Conservation (phyloP, 2,797 vertebrate genomes). For the Setipinna tenuifilis region DNA sequence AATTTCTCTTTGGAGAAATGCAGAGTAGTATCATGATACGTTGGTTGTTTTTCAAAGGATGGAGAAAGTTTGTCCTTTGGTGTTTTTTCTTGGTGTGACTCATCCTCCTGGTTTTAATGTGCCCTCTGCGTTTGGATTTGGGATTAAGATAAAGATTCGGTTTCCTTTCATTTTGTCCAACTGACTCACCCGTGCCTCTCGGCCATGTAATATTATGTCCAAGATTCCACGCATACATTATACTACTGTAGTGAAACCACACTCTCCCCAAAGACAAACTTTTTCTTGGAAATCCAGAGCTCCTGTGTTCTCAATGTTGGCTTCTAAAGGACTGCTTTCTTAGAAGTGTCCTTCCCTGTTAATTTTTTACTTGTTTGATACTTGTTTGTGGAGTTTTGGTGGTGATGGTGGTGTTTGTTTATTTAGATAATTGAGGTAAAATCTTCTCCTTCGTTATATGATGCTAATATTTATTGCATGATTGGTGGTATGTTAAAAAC, state of each 20-base stretch:
- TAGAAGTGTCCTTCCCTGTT: neutral
- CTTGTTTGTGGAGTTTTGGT: too few species aligned
- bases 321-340: neutral
- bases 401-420: neutral
- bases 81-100: constrained; percentile 23
- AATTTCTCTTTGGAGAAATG: neutral
- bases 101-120: neutral
- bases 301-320: neutral
- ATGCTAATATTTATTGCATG: neutral
- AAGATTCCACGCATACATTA: constrained; percentile 23
- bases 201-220: constrained; percentile 15
- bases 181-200: neutral
- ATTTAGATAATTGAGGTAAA: neutral
- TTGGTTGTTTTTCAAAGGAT: constrained; percentile 22
- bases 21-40: neutral
- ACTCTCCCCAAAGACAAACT: neutral
- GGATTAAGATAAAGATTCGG: neutral
- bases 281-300: constrained; percentile 6
- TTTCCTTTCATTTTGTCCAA: neutral
- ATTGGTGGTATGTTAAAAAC: too few species aligned
- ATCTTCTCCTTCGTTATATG: neutral
- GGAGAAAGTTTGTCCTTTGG: constrained; percentile 6
- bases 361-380: neutral
- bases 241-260: constrained; percentile 22
- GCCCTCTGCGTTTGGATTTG: neutral